Conservation (phyloP, 2,113 vertebrate species). For the Nesogale talazaci region DNA sequence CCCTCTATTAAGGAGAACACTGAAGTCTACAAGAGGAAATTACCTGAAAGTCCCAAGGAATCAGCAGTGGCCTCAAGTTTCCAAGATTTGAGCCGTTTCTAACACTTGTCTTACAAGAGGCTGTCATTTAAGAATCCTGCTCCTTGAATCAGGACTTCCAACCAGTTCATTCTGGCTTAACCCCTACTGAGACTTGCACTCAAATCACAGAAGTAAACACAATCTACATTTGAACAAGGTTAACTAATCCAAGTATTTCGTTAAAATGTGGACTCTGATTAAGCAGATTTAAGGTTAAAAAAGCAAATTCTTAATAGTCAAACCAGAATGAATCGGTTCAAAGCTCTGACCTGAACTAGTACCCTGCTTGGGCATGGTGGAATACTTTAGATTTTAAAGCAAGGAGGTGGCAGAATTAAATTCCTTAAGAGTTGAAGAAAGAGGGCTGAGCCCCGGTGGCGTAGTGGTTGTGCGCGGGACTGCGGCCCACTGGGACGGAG, state of each 20-base stretch:
- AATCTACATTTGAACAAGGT: neutral
- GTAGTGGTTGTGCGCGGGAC: too few species aligned
- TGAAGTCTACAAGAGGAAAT: neutral
- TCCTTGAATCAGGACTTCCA: neutral
- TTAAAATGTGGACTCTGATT: neutral
- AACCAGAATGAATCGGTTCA: neutral
- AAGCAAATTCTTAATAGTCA: neutral
- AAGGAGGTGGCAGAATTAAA: slow-evolving; percentile 3
- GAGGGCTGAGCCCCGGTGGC: too few species aligned
- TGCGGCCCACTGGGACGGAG: too few species aligned
- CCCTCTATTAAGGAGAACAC: neutral
- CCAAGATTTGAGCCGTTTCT: neutral
- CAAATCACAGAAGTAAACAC: too few species aligned
- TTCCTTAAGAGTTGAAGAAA: neutral
- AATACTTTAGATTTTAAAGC: neutral
- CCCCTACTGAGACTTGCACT: too few species aligned
- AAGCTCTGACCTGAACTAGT: neutral
- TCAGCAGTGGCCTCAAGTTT: neutral
- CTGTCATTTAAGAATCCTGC: neutral
- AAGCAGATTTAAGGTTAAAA: neutral
- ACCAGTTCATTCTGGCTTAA: too few species aligned
- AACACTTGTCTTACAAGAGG: slow-evolving; percentile 16
- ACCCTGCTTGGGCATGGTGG: neutral
- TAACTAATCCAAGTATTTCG: too few species aligned
- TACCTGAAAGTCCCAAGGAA: neutral